These are phyloP conservation scores for Paramormyrops kingsleyae DNA, from an alignment of 2,113 vertebrate species.

Conservation along the genomic window DNA sequence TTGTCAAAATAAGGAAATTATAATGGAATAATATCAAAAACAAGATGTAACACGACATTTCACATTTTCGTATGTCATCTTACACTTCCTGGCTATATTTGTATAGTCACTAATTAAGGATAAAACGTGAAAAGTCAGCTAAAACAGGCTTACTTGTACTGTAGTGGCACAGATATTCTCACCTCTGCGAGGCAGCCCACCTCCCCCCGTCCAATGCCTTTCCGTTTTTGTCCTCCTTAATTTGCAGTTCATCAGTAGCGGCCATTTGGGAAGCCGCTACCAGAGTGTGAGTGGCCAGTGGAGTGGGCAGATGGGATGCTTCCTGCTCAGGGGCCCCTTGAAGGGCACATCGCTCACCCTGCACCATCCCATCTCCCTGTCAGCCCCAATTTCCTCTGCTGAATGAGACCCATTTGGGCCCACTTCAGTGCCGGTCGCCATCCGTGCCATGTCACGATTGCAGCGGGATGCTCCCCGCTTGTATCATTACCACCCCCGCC, in stretches of 20 bases:
- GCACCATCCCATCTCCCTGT: not conserved
- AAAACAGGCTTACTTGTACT: not conserved
- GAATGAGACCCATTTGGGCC: not conserved
- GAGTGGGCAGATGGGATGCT: slow-evolving; percentile 17
- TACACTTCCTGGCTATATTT: not conserved
- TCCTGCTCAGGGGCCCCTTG: not conserved
- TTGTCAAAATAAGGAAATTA: not conserved
- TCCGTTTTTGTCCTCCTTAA: not conserved
- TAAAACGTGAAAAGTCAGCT: not conserved
- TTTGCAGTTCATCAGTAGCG: slow-evolving; percentile 6
- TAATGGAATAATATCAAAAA: not conserved
- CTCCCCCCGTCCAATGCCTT: not conserved
- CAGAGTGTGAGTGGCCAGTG: not conserved
- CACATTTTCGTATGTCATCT: not conserved
- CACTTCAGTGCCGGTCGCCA: not conserved
- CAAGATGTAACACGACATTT: not conserved
- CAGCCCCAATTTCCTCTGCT: not conserved
- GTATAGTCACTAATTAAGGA: not conserved
- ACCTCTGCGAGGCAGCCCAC: not conserved
- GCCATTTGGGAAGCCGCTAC: slow-evolving; percentile 5
- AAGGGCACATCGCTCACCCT: slow-evolving; percentile 13
- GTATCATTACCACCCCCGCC: not conserved
- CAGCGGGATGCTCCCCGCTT: not conserved
- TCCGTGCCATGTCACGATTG: not conserved
- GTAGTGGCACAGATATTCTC: too few species aligned